Conservation (phyloP, 30 jellyfish, hydroid and myxozoan species). For the Nemopilema nomurai region DNA sequence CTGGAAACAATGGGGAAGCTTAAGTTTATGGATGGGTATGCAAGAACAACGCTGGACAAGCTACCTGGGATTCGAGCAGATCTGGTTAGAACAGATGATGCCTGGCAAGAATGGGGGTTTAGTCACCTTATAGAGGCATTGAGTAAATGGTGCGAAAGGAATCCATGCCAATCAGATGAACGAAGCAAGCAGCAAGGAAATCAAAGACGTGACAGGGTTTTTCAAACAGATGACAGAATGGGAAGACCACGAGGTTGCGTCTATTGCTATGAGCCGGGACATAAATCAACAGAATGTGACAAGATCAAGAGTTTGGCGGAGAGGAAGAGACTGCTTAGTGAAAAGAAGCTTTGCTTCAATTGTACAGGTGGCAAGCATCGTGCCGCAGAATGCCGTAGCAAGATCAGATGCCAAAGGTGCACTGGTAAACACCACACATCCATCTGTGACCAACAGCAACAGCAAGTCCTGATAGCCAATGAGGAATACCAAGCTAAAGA, state of each 20-base stretch:
- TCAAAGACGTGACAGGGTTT: conserved; percentile 12
- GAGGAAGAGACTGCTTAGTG: conserved; percentile 38
- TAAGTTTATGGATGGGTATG: conserved; percentile 52
- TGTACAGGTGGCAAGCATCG: conserved; percentile 66
- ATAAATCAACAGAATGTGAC: conserved; percentile 29
- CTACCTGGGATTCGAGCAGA: conserved; percentile 67
- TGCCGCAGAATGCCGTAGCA: conserved; percentile 58
- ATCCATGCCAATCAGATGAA: conserved; percentile 21
- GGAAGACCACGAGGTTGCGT: conserved; percentile 46
- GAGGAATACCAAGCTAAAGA: conserved; percentile 5
- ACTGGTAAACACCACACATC: conserved; percentile 66
- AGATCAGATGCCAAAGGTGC: conserved; percentile 45
- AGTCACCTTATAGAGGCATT: conserved; percentile 56
- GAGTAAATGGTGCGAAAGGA: conserved; percentile 70
- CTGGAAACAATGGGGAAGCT: conserved; percentile 66
- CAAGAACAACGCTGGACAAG: conserved; percentile 72
- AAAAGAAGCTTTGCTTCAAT: conserved; percentile 49
- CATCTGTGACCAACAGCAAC: conserved; percentile 45
- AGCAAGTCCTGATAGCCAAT: conserved; percentile 27
- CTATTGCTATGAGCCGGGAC: conserved; percentile 34
- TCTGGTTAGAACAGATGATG: conserved; percentile 64
- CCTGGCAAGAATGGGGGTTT: conserved; percentile 73
- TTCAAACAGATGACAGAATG: background rate
- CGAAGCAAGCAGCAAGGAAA: background rate
- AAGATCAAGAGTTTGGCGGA: conserved; percentile 28